These are phyloP conservation scores for Drosophila quadrilineata DNA, from an alignment of 1,140 invertebrate genomes.

Conservation along the genomic window DNA sequence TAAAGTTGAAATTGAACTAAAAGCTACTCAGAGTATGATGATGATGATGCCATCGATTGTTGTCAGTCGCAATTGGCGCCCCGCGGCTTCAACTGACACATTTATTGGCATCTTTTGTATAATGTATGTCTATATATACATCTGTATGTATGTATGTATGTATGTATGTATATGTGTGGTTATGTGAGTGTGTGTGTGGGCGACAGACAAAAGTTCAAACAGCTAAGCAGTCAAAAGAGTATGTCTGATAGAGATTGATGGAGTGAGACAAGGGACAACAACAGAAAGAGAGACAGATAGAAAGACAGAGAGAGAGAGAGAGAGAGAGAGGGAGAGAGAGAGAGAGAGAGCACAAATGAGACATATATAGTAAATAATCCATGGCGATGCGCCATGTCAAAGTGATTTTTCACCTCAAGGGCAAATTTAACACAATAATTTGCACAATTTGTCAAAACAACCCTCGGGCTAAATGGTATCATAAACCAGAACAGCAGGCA, in stretches of 20 bases:
- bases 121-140: too few relatives aligned
- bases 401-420: constrained; percentile 80
- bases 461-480: constrained; percentile 74
- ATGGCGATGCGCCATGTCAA: constrained; percentile 61
- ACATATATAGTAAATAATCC: constrained; percentile 29
- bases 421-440: constrained; percentile 81
- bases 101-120: constrained; percentile 51
- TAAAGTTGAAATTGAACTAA: too few relatives aligned
- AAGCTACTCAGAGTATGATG: too few relatives aligned
- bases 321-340: not conserved
- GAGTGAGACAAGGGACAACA: not conserved
- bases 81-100: constrained; percentile 50
- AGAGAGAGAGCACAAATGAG: not conserved
- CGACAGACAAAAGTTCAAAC: constrained; percentile 64
- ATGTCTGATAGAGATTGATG: not conserved
- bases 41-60: constrained; percentile 14
- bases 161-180: too few relatives aligned
- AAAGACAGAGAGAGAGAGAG: constrained; percentile 6
- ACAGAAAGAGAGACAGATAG: not conserved
- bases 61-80: constrained; percentile 27
- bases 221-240: constrained; percentile 46
- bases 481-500: constrained; percentile 61
- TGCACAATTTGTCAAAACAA: constrained; percentile 80
- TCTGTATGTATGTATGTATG: too few relatives aligned
- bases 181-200: constrained; percentile 7